Conservation (phyloP, 2,888 invertebrate species). For the Hylaea fasciaria region DNA sequence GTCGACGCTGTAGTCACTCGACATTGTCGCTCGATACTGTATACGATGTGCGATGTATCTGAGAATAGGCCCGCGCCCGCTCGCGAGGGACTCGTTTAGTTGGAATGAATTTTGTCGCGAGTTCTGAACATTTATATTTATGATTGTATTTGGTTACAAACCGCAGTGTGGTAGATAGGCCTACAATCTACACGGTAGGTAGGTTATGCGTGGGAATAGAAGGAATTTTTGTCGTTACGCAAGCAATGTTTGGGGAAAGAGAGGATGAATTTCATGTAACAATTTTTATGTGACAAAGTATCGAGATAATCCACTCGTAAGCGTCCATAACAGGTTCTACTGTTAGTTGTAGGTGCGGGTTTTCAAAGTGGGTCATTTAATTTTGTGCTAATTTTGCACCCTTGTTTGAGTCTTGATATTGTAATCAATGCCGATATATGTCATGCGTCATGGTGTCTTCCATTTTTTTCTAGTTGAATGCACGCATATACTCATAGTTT, state of each 20-base stretch:
- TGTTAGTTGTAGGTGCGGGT: no score
- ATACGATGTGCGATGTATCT: not conserved
- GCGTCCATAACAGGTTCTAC: no score
- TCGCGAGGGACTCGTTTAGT: conserved; percentile 5
- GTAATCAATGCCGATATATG: no score
- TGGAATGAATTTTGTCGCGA: conserved; percentile 13
- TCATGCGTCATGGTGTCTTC: no score
- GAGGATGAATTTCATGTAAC: not conserved
- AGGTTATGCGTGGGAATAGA: conserved; percentile 13
- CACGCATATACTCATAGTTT: no score
- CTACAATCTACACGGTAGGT: not conserved
- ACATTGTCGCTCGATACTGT: conserved; percentile 45
- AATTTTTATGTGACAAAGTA: no score
- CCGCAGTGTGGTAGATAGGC: conserved; percentile 12
- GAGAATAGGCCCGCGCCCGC: not conserved
- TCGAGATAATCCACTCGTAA: no score
- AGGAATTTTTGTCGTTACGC: not conserved
- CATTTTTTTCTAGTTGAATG: no score
- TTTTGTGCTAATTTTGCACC: no score
- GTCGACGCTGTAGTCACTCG: conserved; percentile 55
- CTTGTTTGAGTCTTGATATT: no score
- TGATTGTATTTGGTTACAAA: conserved; percentile 6
- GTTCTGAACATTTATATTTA: conserved; percentile 4
- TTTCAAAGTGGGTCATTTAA: no score
- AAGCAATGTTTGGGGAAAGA: not conserved